These are phyloP conservation scores for Phoebastria nigripes DNA, from an alignment of 2,797 vertebrate species.

Conservation along the genomic window DNA sequence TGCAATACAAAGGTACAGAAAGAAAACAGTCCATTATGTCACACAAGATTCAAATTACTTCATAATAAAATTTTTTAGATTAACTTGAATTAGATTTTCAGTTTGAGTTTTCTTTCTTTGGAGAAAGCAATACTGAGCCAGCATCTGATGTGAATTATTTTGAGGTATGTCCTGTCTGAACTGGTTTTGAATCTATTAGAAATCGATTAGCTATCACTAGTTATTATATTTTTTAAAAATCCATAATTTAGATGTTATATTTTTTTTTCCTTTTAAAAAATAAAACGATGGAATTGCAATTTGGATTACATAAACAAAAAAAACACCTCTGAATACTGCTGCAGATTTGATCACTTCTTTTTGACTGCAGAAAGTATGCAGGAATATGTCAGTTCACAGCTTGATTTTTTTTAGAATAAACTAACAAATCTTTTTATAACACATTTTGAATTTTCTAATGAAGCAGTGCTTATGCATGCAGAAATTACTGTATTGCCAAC, in stretches of 20 bases:
- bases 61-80: not conserved
- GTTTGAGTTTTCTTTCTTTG: not conserved
- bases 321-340: not conserved
- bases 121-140: not conserved
- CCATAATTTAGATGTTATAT: not conserved
- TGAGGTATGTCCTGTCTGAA: not conserved
- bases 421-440: not conserved
- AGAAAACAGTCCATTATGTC: not conserved
- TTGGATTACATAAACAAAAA: not conserved
- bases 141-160: not conserved
- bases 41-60: not conserved
- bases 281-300: not conserved
- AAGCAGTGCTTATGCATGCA: not conserved
- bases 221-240: not conserved
- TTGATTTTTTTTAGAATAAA: not conserved
- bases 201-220: not conserved
- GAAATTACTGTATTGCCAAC: not conserved
- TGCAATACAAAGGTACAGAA: not conserved
- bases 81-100: not conserved
- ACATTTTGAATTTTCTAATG: not conserved
- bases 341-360: not conserved
- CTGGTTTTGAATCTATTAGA: not conserved
- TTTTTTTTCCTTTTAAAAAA: not conserved
- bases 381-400: not conserved
- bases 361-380: not conserved